Conservation (phyloP, 2,113 vertebrate genomes). For the Apistogramma diplotaenia region DNA sequence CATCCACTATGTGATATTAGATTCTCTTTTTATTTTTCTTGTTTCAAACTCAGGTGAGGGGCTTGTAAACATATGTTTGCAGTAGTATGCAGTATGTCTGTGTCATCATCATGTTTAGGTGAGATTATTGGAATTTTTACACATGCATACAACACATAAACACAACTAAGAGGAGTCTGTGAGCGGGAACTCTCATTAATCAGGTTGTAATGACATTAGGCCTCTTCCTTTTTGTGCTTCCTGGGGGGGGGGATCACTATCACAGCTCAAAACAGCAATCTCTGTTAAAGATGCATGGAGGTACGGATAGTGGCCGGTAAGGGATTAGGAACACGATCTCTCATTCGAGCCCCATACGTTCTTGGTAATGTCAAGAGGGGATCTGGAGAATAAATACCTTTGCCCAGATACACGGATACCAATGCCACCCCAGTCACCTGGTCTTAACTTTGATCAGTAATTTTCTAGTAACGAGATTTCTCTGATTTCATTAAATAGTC, state of each 20-base stretch:
- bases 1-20: constrained; percentile 47
- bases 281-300: constrained; percentile 59
- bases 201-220: constrained; percentile 43
- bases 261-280: constrained; percentile 37
- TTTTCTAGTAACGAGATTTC: constrained; percentile 80
- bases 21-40: neutral
- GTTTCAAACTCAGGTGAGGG: constrained; percentile 7
- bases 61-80: neutral
- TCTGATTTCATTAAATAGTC: constrained; percentile 80
- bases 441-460: constrained; percentile 81
- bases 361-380: constrained; percentile 56
- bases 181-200: constrained; percentile 26
- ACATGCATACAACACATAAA: neutral
- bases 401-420: constrained; percentile 56
- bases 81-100: neutral
- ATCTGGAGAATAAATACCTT: constrained; percentile 71
- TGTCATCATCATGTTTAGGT: neutral
- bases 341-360: constrained; percentile 43
- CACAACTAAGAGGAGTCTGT: constrained; percentile 13
- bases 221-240: constrained; percentile 41
- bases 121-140: neutral
- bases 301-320: constrained; percentile 49
- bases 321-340: constrained; percentile 66
- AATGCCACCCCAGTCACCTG: constrained; percentile 57
- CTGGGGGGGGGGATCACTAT: constrained; percentile 44